These are phyloP conservation scores for Aphodius sticticus DNA, from an alignment of 2,888 invertebrate species.

Conservation along the genomic window DNA sequence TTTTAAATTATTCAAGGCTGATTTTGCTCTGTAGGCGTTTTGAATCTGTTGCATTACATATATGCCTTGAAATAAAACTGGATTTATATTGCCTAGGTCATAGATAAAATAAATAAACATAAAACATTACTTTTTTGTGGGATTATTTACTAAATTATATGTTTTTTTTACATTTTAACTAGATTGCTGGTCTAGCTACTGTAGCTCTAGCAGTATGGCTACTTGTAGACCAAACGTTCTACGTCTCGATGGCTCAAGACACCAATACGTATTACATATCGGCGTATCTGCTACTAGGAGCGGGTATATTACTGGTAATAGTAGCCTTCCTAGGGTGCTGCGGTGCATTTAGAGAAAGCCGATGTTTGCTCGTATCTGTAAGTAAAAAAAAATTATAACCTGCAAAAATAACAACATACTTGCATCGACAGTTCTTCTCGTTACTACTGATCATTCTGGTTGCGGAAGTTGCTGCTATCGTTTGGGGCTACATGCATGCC, in stretches of 20 bases:
- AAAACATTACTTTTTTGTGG: too few relatives aligned
- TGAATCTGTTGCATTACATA: not conserved
- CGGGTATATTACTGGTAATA: slow-evolving; percentile 76
- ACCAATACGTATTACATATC: slow-evolving; percentile 71
- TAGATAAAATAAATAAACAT: too few relatives aligned
- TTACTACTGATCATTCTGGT: slow-evolving; percentile 79
- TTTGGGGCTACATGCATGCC: slow-evolving; percentile 78
- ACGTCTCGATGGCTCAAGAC: slow-evolving; percentile 73
- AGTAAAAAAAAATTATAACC: slow-evolving; percentile 53
- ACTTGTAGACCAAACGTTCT: slow-evolving; percentile 76
- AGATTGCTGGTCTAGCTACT: slow-evolving; percentile 77
- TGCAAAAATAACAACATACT: not conserved
- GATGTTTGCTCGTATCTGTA: slow-evolving; percentile 79
- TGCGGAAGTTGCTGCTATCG: slow-evolving; percentile 78
- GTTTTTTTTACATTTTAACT: not conserved
- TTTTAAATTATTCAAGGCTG: not conserved
- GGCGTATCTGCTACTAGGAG: slow-evolving; percentile 75
- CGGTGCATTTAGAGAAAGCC: slow-evolving; percentile 80
- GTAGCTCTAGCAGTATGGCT: slow-evolving; percentile 80
- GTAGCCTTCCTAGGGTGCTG: slow-evolving; percentile 85
- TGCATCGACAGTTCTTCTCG: slow-evolving; percentile 74
- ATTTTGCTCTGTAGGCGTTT: not conserved
- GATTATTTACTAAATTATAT: too few relatives aligned
- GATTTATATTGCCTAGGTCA: too few relatives aligned
- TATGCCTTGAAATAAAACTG: not conserved